Percentiles rank a stretch among this genome's conserved stretches.
Conservation (phyloP, 2,113 vertebrate species). For the Myrmecophaga tridactyla region DNA sequence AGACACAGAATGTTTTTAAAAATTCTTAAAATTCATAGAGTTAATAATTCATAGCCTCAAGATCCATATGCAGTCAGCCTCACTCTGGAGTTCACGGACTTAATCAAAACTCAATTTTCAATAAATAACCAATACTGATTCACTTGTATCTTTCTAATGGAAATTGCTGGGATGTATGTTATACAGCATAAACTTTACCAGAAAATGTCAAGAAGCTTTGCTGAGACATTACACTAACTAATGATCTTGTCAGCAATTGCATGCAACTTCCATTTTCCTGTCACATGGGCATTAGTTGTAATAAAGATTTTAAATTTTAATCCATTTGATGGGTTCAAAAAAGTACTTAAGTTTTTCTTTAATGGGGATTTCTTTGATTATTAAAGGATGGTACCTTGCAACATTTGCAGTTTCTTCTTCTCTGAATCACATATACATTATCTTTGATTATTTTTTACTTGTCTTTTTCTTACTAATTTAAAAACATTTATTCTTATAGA, state of each 20-base stretch:
- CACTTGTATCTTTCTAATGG: background rate
- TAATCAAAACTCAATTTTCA: too few species aligned
- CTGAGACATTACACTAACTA: background rate
- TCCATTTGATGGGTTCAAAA: background rate
- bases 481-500: background rate
- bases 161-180: background rate
- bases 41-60: too few species aligned
- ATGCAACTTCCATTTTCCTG: background rate
- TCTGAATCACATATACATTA: background rate
- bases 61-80: too few species aligned
- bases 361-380: background rate
- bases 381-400: background rate
- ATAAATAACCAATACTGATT: background rate
- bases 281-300: background rate
- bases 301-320: background rate
- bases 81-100: too few species aligned
- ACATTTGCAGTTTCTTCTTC: background rate
- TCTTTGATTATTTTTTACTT: background rate
- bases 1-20: too few species aligned
- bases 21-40: too few species aligned
- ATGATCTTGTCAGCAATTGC: background rate
- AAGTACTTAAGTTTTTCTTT: background rate
- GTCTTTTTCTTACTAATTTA: background rate
- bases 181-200: background rate
- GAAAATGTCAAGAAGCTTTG: background rate